These are phyloP conservation scores for Spialia ferax DNA, from an alignment of 2,888 invertebrate species.

Conservation along the genomic window DNA sequence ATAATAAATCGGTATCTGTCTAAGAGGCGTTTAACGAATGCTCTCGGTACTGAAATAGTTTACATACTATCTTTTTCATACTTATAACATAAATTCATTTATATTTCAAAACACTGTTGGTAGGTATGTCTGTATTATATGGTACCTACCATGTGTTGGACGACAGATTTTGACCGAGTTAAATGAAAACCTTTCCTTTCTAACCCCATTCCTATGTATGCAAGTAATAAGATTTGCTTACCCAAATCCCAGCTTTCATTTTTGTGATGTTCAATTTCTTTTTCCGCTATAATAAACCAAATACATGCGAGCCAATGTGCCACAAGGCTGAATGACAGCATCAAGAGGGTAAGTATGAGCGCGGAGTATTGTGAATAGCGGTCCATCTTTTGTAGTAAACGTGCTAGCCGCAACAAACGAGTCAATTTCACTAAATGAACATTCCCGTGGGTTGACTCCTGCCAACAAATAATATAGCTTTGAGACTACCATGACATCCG, in stretches of 20 bases:
- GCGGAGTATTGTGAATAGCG: conserved; percentile 98
- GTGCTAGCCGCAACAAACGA: conserved; percentile 94
- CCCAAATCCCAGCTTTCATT: conserved; percentile 93
- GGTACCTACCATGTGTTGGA: too few species aligned
- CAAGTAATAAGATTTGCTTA: conserved; percentile 64
- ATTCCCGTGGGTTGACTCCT: conserved; percentile 91
- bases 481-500: conserved; percentile 7
- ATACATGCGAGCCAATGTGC: conserved; percentile 99
- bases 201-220: too few species aligned
- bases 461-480: conserved; percentile 42
- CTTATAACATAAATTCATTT: too few species aligned
- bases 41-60: too few species aligned
- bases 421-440: conserved; percentile 98
- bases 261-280: conserved; percentile 92
- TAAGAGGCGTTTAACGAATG: too few species aligned
- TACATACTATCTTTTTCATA: too few species aligned
- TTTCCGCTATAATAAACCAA: conserved; percentile 98
- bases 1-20: too few species aligned
- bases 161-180: too few species aligned
- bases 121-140: too few species aligned
- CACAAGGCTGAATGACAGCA: conserved; percentile 97
- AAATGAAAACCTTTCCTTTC: too few species aligned
- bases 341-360: conserved; percentile 96
- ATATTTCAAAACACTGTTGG: too few species aligned
- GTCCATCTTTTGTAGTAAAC: conserved; percentile 98